Evolutionary conservation across 2,888 invertebrate species (phyloP).

Genomic region (Cremastinae sp.): DNA sequence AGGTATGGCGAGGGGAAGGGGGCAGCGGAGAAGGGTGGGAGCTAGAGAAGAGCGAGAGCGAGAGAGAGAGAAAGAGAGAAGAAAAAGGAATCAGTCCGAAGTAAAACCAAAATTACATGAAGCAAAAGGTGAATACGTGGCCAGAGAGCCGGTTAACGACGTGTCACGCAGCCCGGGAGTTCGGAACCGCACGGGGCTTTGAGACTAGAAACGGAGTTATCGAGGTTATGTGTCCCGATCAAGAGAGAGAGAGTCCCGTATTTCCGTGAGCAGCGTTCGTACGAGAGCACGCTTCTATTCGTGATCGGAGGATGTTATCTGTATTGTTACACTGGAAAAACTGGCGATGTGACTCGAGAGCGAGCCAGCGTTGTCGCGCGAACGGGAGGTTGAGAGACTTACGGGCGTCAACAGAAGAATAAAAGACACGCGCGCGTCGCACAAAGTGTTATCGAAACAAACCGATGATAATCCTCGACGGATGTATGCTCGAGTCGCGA

Average conservation of each 20-base stretch:
- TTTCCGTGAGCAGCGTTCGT: too few species aligned
- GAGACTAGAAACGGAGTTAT: slow-evolving; percentile 22
- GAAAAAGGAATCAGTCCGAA: slow-evolving; percentile 7
- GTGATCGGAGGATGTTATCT: background rate
- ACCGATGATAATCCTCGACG: background rate
- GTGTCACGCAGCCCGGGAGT: slow-evolving; percentile 21
- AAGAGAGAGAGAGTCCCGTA: too few species aligned
- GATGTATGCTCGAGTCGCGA: background rate
- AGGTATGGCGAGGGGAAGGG: background rate
- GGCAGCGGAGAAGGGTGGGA: background rate
- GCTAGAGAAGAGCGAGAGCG: slow-evolving; percentile 6
- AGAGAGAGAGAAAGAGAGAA: slow-evolving; percentile 25
- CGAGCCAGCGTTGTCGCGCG: background rate
- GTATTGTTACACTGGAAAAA: background rate
- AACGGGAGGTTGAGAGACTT: background rate
- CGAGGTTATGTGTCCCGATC: slow-evolving; percentile 47
- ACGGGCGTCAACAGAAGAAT: too few species aligned
- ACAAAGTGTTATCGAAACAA: background rate
- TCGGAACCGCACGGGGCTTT: background rate
- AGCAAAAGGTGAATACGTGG: slow-evolving; percentile 48
- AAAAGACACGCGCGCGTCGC: too few species aligned
- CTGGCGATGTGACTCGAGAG: background rate
- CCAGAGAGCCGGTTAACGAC: slow-evolving; percentile 12
- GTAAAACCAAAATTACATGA: slow-evolving; percentile 7
- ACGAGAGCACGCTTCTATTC: too few species aligned